Percentiles rank a stretch among this genome's conserved stretches.
phyloP scores from a whole-genome alignment of 30 jellyfish, hydroid and myxozoan genomes.

The Chrysaora quinquecirrha region DNA sequence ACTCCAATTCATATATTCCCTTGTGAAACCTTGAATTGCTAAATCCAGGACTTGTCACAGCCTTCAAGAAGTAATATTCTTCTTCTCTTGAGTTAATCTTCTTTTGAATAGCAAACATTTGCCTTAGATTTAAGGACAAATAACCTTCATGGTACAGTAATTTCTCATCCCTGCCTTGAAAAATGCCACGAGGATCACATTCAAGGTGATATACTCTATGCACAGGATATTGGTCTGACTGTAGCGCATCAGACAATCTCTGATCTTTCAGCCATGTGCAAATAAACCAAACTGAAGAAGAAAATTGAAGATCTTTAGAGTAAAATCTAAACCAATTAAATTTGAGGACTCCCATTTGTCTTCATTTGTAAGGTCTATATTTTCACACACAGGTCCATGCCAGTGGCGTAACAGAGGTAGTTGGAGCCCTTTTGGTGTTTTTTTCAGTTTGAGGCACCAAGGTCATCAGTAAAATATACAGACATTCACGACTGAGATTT shows the following conservation, averaged over 20 bases:
- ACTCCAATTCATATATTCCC: background rate
- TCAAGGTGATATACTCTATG: background rate
- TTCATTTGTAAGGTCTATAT: too few relatives aligned
- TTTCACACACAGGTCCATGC: too few relatives aligned
- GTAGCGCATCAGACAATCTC: constrained; percentile 1
- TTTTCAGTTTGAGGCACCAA: background rate
- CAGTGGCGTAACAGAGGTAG: too few relatives aligned
- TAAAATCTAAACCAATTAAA: background rate
- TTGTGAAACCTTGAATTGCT: background rate
- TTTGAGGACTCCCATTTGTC: background rate
- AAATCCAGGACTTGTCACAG: constrained; percentile 1
- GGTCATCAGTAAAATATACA: background rate
- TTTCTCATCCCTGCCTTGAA: background rate
- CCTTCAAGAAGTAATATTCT: background rate
- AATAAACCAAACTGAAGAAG: background rate
- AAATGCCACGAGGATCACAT: background rate
- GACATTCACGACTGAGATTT: background rate
- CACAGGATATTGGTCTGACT: constrained; percentile 1
- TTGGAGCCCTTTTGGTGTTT: too few relatives aligned
- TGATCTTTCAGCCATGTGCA: background rate
- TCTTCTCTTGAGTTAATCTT: background rate
- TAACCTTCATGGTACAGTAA: background rate
- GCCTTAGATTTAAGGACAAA: background rate
- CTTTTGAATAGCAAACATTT: background rate
- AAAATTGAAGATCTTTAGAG: background rate